Conservation (phyloP, 2,888 invertebrate species). For the Teinopalpus imperialis region DNA sequence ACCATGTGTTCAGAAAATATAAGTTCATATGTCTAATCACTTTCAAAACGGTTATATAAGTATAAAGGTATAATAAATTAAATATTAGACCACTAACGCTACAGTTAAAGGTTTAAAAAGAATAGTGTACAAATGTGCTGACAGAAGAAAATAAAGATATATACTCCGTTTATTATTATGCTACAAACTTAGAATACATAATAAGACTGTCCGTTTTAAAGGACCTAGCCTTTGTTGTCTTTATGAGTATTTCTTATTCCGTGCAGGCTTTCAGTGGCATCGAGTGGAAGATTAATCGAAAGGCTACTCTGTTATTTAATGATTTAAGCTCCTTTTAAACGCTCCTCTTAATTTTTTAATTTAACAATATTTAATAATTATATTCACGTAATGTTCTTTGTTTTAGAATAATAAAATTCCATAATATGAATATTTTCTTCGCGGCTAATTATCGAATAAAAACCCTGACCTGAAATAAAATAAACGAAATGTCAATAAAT, state of each 20-base stretch:
- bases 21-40: too few species aligned
- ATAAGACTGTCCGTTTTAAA: constrained; percentile 17
- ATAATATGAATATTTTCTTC: constrained; percentile 2
- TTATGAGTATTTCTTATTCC: constrained; percentile 21
- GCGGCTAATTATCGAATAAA: constrained; percentile 9
- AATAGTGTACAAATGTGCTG: constrained; percentile 4
- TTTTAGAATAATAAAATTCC: constrained; percentile 4
- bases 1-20: too few species aligned
- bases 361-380: constrained; percentile 1
- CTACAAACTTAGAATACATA: constrained; percentile 24
- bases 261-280: constrained; percentile 14
- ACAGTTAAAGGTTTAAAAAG: constrained; percentile 3
- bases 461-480: not conserved
- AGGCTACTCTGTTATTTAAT: constrained; percentile 13
- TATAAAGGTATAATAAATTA: too few species aligned
- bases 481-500: constrained; percentile 3
- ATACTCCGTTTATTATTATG: constrained; percentile 13
- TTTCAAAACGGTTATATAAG: too few species aligned
- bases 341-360: too few species aligned
- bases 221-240: constrained; percentile 21
- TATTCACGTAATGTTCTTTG: not conserved
- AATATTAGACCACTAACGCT: too few species aligned
- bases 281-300: constrained; percentile 23
- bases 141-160: too few species aligned
- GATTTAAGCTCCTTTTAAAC: constrained; percentile 11